Evolutionary conservation across 2,113 vertebrate species (phyloP), one percentile per base, ranked within the genome.

Genomic region (Hypomesus transpacificus): DNA sequence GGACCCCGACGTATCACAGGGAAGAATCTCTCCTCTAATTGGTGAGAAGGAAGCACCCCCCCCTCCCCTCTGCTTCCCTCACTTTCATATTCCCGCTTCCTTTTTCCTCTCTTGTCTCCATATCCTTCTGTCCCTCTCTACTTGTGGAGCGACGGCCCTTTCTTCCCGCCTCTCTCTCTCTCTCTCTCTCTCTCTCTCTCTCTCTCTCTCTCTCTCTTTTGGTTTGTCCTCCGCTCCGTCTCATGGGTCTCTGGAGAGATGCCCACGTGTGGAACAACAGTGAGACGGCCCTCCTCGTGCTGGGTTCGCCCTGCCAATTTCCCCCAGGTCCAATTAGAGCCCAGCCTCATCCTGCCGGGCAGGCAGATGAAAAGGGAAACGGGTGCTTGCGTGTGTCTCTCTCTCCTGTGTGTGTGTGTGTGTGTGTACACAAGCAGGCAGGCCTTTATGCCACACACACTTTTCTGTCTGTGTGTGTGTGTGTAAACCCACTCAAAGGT

Each of bases 241-340:
- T 94, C 94, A 92, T 94, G 94, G 93, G 91, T 95, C 95, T 94
- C 94, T 80, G 76, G 94, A 92, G 94, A 91, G 83, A 90, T 92
- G 88, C 89, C 93, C 93, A 93, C 92, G 92, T 92, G 93, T 92
- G 91, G 91, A 79, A 93, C 91, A 91, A 95, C 89, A 94, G 91
- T 94, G 92, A 93, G 92, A 92, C 91, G 69, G 90, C 73, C 85
- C 84, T 79, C 92, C 91, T 89, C 91, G 93, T 94, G 94, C 94
- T 94, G 94, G 91, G 84, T 26, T 89, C 89, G 85, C 91, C 91
- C 94, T 93, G 92, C 88, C 92, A 89, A 90, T 90, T 87, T 97
- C 96, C 95, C 96, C 59, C 81, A 94, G 94, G 95, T 95, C 95
- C 95, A 96, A 96, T 95, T 97, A 97, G 93, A 90, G 89, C 89